A percentile compares a stretch with the other conserved stretches of the same genome.
Evolutionary conservation across 2,888 invertebrate species (phyloP).

Genomic region (Drosophila antonietae): DNA sequence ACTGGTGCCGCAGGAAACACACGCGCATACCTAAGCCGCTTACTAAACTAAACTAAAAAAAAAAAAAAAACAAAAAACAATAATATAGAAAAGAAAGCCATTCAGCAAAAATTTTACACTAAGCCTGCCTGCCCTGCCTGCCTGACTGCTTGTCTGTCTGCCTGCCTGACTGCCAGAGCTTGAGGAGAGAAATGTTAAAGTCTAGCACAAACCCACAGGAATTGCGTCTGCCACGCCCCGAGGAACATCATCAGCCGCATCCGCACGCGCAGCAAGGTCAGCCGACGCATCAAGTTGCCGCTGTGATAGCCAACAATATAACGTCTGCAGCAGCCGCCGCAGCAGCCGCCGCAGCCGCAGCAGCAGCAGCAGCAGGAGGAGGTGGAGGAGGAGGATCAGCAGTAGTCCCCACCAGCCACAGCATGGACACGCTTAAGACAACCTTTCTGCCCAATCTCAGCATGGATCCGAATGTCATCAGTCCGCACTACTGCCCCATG

Average conservation of each 20-base stretch:
- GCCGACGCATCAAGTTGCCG: conserved; percentile 64
- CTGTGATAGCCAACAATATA: conserved; percentile 65
- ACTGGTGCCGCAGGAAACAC: conserved; percentile 37
- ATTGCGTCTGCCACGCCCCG: conserved; percentile 82
- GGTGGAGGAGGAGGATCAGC: conserved; percentile 10
- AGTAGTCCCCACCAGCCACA: conserved; percentile 27
- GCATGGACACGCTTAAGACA: conserved; percentile 82
- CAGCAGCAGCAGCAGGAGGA: conserved; percentile 14
- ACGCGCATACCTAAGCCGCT: conserved; percentile 17
- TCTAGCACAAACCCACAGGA: conserved; percentile 83
- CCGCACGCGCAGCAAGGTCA: conserved; percentile 56
- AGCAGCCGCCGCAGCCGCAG: conserved; percentile 19
- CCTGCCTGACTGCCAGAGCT: conserved; percentile 42
- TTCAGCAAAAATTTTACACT: conserved; percentile 18
- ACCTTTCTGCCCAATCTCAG: conserved; percentile 83
- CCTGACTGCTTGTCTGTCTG: conserved; percentile 33
- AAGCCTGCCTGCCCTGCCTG: conserved; percentile 30
- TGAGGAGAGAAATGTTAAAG: conserved; percentile 80
- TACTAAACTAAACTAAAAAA: conserved; percentile 42
- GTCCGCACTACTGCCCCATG: conserved; percentile 81
- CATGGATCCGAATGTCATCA: conserved; percentile 80
- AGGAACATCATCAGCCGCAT: conserved; percentile 60
- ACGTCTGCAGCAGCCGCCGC: conserved; percentile 34
- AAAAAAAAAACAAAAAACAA: background rate
- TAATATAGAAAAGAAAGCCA: background rate